phyloP scores from a whole-genome alignment of 2,113 vertebrate genomes.

The Mystacornis crossleyi region DNA sequence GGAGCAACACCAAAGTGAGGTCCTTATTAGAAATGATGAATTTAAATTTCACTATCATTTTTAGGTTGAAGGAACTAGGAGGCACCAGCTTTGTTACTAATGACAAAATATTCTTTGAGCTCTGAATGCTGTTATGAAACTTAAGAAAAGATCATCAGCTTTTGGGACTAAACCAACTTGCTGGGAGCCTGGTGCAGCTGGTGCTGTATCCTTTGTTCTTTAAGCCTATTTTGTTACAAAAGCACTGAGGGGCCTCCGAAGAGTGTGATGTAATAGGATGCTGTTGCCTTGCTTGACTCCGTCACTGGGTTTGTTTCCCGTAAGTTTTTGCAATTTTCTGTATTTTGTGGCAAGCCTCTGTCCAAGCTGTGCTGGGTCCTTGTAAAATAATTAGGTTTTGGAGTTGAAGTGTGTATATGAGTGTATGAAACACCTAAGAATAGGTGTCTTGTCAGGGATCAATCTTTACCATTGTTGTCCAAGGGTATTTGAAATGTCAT shows the following conservation, averaged over 20 bases:
- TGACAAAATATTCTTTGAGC: neutral
- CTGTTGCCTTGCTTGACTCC: neutral
- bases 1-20: neutral
- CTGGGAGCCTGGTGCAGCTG: neutral
- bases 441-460: neutral
- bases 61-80: neutral
- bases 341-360: neutral
- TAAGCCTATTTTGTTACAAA: neutral
- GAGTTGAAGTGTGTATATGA: neutral
- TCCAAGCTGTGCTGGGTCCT: neutral
- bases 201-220: neutral
- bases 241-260: neutral
- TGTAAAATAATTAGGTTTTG: neutral
- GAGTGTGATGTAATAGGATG: neutral
- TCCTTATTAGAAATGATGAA: neutral
- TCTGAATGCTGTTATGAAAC: neutral
- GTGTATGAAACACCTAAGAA: neutral
- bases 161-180: neutral
- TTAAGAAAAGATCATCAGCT: neutral
- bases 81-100: neutral
- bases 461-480: neutral
- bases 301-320: neutral
- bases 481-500: neutral
- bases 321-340: neutral
- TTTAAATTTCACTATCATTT: neutral